Base-by-base conservation (phyloP, 2,888 invertebrate species). In the Sepiola atlantica region DNA sequence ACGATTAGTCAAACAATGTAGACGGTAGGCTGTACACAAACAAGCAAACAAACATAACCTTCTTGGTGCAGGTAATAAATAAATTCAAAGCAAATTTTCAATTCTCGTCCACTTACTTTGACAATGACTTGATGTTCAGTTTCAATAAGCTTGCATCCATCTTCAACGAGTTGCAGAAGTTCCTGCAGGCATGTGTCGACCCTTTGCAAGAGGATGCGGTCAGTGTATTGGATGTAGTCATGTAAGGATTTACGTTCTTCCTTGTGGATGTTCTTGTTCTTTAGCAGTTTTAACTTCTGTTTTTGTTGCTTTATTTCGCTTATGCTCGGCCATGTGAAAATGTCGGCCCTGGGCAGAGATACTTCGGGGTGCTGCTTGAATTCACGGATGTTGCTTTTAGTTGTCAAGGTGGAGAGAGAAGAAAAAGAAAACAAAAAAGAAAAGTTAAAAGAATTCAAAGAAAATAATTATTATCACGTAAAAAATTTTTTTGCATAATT, bases 91-190 rank as follows among this genome's bases (percentile, higher is more conserved):
- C n/a, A n/a, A n/a, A n/a, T n/a, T n/a, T n/a, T 28, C 21, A 10
- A 61, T 1, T 32, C 1, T 0, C 8, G 20, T 14, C 35, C n/a
- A 35, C 90, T 90, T 90, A 55, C 94, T 90, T 77, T 90, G 24
- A 91, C 54, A 90, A 94, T 77, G 18, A 94, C 35, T 61, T 94
- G 77, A 21, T 94, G 57, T 61, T 94, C 45, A 24, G 61, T 94
- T 32, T 61, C 61, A 94, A 55, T 35, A 61, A 90, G 45, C n/a
- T 45, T 94, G 90, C 61, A 45, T 20, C 90, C 61, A 28, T 57
- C 94, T n/a, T 54, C 61, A 45, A 90, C 92, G 54, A 92, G 45
- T 24, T 92, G 92, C 35, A 92, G 24, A 45, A 92, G 55, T n/a
- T 92, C 54, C 32, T 92, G 92, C n/a, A 92, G 10, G 28, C 54